These are phyloP conservation scores for Aspidoscelis tigris DNA, from an alignment of 2,113 vertebrate genomes.

Conservation along the genomic window DNA sequence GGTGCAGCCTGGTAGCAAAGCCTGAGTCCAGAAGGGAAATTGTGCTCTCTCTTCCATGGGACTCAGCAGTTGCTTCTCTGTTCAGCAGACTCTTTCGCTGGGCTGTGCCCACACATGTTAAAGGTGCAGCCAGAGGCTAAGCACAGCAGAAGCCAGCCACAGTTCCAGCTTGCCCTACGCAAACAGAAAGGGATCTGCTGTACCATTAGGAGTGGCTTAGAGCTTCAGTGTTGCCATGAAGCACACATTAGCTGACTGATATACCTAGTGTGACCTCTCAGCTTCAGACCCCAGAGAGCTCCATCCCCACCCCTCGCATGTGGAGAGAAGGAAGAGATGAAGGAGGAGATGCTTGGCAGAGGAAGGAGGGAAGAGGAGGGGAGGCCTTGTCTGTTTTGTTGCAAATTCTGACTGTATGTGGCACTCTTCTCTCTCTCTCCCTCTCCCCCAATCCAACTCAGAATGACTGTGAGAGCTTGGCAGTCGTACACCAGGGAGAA, in stretches of 20 bases:
- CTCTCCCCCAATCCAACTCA: background rate
- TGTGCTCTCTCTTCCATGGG: slow-evolving; percentile 55
- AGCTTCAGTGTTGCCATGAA: background rate
- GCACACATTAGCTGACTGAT: background rate
- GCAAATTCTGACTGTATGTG: too few relatives aligned
- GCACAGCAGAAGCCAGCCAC: slow-evolving; percentile 35
- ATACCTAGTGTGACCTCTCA: background rate
- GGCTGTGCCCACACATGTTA: slow-evolving; percentile 70
- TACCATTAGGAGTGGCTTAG: slow-evolving; percentile 13
- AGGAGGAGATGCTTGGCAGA: background rate
- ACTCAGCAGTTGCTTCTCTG: background rate
- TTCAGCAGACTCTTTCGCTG: slow-evolving; percentile 29
- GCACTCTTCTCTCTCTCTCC: background rate
- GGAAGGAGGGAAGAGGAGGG: too few relatives aligned
- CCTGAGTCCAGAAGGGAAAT: background rate
- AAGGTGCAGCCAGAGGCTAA: slow-evolving; percentile 46
- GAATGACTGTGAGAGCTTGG: background rate
- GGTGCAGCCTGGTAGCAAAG: background rate
- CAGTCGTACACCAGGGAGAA: too few relatives aligned
- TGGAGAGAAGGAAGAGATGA: too few relatives aligned
- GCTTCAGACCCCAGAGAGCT: background rate
- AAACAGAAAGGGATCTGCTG: slow-evolving; percentile 32
- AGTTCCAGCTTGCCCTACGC: background rate
- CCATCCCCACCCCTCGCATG: background rate
- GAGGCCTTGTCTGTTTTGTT: background rate